Conservation (phyloP, 64 coral and sea anemone species). For the Pachyseris speciosa region DNA sequence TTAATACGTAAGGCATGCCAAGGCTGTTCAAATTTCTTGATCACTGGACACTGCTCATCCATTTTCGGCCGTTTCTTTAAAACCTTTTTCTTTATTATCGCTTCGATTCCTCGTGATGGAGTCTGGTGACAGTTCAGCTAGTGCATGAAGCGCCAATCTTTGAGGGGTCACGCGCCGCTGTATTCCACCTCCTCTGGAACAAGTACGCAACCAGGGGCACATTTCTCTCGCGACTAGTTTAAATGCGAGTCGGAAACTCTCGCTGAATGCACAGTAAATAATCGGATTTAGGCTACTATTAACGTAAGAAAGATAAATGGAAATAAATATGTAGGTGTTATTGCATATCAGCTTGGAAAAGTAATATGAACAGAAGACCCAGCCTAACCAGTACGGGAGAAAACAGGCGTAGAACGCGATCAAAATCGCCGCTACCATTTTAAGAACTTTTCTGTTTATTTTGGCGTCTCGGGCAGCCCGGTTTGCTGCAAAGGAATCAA, state of each 20-base stretch:
- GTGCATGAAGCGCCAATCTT: neutral
- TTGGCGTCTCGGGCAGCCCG: neutral
- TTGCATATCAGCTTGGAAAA: slow-evolving; percentile 25
- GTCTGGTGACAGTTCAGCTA: neutral
- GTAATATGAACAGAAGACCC: slow-evolving; percentile 62
- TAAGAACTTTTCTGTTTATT: slow-evolving; percentile 40
- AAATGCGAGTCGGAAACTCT: slow-evolving; percentile 47
- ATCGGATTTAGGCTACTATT: slow-evolving; percentile 55
- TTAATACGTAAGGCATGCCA: too few species aligned
- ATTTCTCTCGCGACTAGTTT: neutral
- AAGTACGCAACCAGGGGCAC: neutral
- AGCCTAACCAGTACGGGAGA: slow-evolving; percentile 50
- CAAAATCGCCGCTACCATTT: slow-evolving; percentile 49
- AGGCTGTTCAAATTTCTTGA: neutral
- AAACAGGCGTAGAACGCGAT: slow-evolving; percentile 59
- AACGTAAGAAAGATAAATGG: slow-evolving; percentile 42
- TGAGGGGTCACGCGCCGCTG: neutral
- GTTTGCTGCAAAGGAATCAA: neutral
- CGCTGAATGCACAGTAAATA: slow-evolving; percentile 59
- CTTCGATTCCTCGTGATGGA: neutral
- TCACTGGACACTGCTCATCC: neutral
- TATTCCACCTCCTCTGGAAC: neutral
- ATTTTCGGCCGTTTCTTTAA: neutral
- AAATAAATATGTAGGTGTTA: slow-evolving; percentile 10
- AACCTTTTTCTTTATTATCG: neutral